Evolutionary conservation across 2,113 vertebrate genomes (phyloP).

Genomic region (Sminthopsis crassicaudata): DNA sequence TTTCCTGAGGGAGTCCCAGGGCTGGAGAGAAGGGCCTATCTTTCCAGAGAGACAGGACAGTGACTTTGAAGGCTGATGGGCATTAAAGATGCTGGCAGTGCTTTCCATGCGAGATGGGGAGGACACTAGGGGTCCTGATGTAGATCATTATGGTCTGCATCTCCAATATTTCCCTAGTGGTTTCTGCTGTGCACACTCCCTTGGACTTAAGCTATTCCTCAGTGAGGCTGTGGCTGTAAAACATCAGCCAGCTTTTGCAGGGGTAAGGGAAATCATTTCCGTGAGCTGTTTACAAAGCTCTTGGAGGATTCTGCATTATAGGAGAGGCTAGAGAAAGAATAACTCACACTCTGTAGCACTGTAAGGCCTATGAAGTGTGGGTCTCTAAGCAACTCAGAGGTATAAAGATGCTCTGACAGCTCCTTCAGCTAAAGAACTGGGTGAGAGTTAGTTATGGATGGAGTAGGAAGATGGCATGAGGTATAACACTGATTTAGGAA

Average conservation of each 20-base stretch:
- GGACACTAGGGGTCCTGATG: not conserved
- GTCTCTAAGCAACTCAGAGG: not conserved
- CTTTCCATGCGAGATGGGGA: not conserved
- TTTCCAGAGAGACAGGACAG: not conserved
- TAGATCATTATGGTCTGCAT: fast-evolving
- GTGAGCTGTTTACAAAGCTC: not conserved
- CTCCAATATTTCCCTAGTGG: not conserved
- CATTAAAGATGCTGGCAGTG: not conserved
- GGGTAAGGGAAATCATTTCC: conserved; percentile 1
- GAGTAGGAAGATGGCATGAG: not conserved
- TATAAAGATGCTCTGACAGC: not conserved
- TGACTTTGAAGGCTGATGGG: not conserved
- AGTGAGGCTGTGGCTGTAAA: not conserved
- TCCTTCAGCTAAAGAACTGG: not conserved
- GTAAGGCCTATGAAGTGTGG: not conserved
- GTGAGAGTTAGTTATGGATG: not conserved
- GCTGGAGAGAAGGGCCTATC: not conserved
- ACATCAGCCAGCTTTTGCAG: not conserved
- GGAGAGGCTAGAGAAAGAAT: not conserved
- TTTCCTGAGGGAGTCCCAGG: conserved; percentile 14
- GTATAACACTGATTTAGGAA: not conserved
- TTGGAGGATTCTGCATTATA: not conserved
- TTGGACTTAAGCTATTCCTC: not conserved
- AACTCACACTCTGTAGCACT: not conserved
- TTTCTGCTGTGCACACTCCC: not conserved